Evolutionary conservation across 2,113 vertebrate genomes (phyloP).

Genomic region (Gymnorhina tibicen): DNA sequence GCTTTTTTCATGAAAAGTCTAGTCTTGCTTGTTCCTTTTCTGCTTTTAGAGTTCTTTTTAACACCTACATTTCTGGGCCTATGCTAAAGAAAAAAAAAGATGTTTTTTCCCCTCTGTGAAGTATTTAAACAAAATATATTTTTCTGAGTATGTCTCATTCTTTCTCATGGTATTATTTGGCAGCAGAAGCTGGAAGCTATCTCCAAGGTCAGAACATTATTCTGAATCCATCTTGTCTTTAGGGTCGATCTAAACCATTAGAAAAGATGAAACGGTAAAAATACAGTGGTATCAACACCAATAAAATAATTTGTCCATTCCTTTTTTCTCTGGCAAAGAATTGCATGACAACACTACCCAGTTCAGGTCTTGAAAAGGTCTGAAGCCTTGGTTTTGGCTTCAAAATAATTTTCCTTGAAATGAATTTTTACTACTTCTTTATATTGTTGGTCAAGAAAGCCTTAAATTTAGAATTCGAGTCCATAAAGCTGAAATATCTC

Average conservation of each 20-base stretch:
- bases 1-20: background rate
- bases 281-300: background rate
- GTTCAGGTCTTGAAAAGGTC: background rate
- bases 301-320: background rate
- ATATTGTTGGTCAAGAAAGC: background rate
- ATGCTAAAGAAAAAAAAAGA: background rate
- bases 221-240: background rate
- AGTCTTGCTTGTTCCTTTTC: background rate
- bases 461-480: background rate
- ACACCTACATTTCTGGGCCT: background rate
- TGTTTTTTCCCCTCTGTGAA: background rate
- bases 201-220: background rate
- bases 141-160: background rate
- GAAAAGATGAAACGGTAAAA: background rate
- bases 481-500: background rate
- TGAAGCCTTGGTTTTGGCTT: background rate
- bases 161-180: background rate
- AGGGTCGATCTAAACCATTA: background rate
- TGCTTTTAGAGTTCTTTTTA: background rate
- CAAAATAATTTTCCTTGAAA: background rate
- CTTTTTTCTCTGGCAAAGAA: background rate
- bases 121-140: background rate
- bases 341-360: background rate
- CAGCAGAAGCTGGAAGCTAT: background rate
- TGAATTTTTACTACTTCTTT: background rate